Evolutionary conservation across 2,113 vertebrate species (phyloP), one percentile per base, ranked within the genome.

Genomic region (Pluvianellus socialis): DNA sequence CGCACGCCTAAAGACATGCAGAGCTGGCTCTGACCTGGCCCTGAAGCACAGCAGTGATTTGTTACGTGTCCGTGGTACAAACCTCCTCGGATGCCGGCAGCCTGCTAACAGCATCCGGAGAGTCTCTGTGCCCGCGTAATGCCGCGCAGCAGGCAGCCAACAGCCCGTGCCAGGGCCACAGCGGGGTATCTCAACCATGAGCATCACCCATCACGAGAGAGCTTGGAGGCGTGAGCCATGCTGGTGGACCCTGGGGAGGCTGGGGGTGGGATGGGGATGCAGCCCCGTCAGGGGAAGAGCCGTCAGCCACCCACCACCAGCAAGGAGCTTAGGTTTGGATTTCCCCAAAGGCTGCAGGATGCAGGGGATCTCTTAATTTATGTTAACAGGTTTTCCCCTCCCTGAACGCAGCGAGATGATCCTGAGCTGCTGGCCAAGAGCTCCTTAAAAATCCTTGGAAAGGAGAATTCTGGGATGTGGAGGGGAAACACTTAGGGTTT

Each of bases 401-500:
- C 61, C 77, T 11, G 62, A 70, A 28, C 8, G 2, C 50, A 19
- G 55, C 3, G 47, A 86, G 93, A 84, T 9, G 33, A 92, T 89
- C 74, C 82, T 5, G 5, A 73, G 3, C 52, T 0, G 3, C 73
- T 27, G 32, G 90, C 91, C 80, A 83, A 73, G 71, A 85, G 70
- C 91, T 95, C 67, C 93, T 87, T 40, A 63, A 32, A 72, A 91
- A 83, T 0, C 27, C 59, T 79, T 9, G 42, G 92, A 61, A 96
- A 91, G 55, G 59, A 91, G 92, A 88, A 63, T 1, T 14, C 27
- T 38, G 92, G 94, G 91, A 66, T 19, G 56, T 2, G 40, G 67
- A 95, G 27, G 83, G 94, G 84, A 97, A 97, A 20, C 86, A 62
- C 27, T 95, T 70, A 74, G 1, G 86, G 95, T 79, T 96, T 95